phyloP scores from a whole-genome alignment of 2,113 vertebrate genomes.

The Prochilodus magdalenae region DNA sequence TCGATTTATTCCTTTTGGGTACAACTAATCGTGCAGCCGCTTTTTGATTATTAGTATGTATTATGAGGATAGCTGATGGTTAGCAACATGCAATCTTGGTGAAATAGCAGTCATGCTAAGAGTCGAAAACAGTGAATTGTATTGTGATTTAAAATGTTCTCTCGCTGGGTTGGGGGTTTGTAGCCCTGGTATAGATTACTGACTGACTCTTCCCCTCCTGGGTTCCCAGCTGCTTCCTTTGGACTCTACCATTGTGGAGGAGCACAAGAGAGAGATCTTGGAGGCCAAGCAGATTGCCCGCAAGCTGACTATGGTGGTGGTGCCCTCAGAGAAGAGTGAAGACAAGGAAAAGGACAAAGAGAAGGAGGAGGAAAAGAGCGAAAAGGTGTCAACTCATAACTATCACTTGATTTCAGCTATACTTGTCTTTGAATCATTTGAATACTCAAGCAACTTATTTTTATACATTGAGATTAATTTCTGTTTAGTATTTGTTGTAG shows the following conservation, averaged over 20 bases:
- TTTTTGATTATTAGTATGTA: too few relatives aligned
- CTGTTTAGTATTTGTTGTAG: too few relatives aligned
- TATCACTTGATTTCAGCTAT: background rate
- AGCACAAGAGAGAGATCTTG: constrained; percentile 90
- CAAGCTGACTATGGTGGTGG: constrained; percentile 94
- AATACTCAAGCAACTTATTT: too few relatives aligned
- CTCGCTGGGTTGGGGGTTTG: too few relatives aligned
- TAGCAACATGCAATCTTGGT: background rate
- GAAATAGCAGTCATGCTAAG: background rate
- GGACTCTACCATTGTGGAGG: constrained; percentile 90
- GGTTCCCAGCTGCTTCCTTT: constrained; percentile 87
- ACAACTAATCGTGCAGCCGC: too few relatives aligned
- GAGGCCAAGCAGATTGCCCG: constrained; percentile 96
- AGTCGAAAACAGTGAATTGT: too few relatives aligned
- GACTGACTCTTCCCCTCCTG: background rate
- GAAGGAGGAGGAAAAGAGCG: constrained; percentile 87
- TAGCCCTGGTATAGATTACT: too few relatives aligned
- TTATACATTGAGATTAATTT: too few relatives aligned
- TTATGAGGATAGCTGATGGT: background rate
- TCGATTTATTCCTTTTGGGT: too few relatives aligned
- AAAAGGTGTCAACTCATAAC: constrained; percentile 75
- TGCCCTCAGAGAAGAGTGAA: constrained; percentile 90
- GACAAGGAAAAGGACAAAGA: constrained; percentile 90
- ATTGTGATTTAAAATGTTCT: too few relatives aligned
- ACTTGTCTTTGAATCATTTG: too few relatives aligned